Percentiles rank a stretch among this genome's conserved stretches.
Evolutionary conservation across 2,797 vertebrate genomes (phyloP).

Genomic region (Chelon auratus): DNA sequence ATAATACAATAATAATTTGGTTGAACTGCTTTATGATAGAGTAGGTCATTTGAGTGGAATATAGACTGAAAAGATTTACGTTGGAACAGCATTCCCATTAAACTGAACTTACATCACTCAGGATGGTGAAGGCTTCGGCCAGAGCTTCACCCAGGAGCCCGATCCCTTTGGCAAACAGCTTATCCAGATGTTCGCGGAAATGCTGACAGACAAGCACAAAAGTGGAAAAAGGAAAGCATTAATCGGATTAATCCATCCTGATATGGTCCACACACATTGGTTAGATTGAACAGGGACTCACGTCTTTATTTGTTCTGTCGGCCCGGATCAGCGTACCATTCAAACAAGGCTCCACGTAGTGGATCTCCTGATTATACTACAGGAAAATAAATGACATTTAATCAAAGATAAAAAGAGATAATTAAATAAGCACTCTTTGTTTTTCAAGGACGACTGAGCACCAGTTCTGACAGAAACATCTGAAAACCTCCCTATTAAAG

Average conservation of each 20-base stretch:
- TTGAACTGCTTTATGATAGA: conserved; percentile 20
- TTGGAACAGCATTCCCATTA: conserved; percentile 27
- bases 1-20: conserved; percentile 2
- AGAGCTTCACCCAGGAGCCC: conserved; percentile 95
- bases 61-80: conserved; percentile 24
- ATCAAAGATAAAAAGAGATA: background rate
- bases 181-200: conserved; percentile 97
- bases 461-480: background rate
- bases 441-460: background rate
- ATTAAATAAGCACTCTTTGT: background rate
- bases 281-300: conserved; percentile 77
- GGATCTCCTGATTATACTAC: conserved; percentile 97
- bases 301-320: conserved; percentile 96
- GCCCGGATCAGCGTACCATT: conserved; percentile 97
- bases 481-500: background rate
- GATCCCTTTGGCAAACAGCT: conserved; percentile 97
- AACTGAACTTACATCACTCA: conserved; percentile 89
- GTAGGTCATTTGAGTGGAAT: conserved; percentile 11
- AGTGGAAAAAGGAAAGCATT: conserved; percentile 1
- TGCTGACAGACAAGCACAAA: conserved; percentile 84
- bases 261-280: conserved; percentile 9
- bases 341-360: conserved; percentile 96
- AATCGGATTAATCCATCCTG: conserved; percentile 26
- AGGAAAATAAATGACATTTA: conserved; percentile 39
- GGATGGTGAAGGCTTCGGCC: conserved; percentile 94